These are phyloP conservation scores for Pangasius mekongensis DNA, from an alignment of 2,797 vertebrate genomes.

Conservation along the genomic window DNA sequence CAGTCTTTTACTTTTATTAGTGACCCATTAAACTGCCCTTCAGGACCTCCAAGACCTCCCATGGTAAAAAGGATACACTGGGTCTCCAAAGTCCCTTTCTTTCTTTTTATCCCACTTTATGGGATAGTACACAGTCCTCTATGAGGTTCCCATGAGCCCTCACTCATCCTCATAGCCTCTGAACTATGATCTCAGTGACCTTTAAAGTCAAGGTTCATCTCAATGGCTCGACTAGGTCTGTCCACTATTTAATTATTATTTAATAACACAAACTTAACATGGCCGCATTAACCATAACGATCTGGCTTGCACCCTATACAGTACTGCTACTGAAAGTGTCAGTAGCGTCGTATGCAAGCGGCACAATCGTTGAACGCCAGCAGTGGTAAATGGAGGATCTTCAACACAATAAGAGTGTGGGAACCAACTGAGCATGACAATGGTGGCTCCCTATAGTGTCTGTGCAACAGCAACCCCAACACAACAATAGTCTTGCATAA, in stretches of 20 bases:
- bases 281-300: conserved; percentile 43
- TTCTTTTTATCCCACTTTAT: conserved; percentile 16
- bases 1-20: conserved; percentile 54
- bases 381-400: conserved; percentile 48
- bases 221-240: conserved; percentile 15
- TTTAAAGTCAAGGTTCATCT: conserved; percentile 15
- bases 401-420: conserved; percentile 73
- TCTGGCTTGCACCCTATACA: conserved; percentile 59
- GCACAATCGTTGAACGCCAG: conserved; percentile 48
- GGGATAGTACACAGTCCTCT: background rate
- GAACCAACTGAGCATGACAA: conserved; percentile 78
- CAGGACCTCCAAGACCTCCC: conserved; percentile 50
- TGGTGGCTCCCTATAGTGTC: conserved; percentile 75
- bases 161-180: conserved; percentile 13
- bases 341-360: conserved; percentile 61
- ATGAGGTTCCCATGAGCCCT: conserved; percentile 49
- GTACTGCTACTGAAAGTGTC: conserved; percentile 53
- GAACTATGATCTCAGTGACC: conserved; percentile 31
- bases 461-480: conserved; percentile 61
- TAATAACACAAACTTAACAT: conserved; percentile 41
- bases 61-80: conserved; percentile 31
- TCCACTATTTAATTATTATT: conserved; percentile 22
- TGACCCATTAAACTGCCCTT: conserved; percentile 69
- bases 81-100: conserved; percentile 35
- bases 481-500: conserved; percentile 70